Conservation (phyloP, 37 sponge, comb jelly and placozoan genomes). For the Aplysina aerophoba region DNA sequence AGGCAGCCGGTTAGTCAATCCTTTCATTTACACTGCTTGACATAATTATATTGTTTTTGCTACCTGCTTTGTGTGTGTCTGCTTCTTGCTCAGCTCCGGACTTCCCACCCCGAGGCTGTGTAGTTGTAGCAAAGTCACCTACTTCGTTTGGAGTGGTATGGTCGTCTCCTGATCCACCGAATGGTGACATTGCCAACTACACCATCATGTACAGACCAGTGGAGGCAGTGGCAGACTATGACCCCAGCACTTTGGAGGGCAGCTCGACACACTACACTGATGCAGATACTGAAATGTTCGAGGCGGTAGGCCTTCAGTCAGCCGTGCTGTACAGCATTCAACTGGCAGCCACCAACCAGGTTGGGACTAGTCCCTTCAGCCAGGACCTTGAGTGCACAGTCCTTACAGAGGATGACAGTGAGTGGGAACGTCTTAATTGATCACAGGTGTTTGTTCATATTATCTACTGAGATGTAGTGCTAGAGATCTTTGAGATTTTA, state of each 20-base stretch:
- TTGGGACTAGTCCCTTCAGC: background rate
- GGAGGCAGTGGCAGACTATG: constrained; percentile 16
- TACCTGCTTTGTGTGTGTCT: too few species aligned
- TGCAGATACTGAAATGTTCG: background rate
- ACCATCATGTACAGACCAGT: constrained; percentile 29
- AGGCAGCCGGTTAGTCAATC: constrained; percentile 55
- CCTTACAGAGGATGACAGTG: too few species aligned
- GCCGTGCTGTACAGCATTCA: constrained; percentile 32
- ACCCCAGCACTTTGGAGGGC: background rate
- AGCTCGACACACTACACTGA: constrained; percentile 11
- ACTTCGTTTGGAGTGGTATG: constrained; percentile 25
- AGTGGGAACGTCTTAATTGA: background rate
- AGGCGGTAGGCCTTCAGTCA: constrained; percentile 2
- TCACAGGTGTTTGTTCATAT: too few species aligned
- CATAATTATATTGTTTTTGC: too few species aligned
- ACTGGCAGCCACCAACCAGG: constrained; percentile 31
- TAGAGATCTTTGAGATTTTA: background rate
- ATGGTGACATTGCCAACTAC: constrained; percentile 45
- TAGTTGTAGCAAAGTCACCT: background rate
- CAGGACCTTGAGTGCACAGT: too few species aligned
- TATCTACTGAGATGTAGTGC: background rate
- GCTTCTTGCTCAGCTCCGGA: constrained; percentile 46
- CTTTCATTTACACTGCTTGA: too few species aligned
- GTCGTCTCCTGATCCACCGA: constrained; percentile 29
- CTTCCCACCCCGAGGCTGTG: constrained; percentile 7